phyloP scores from a whole-genome alignment of 1,140 invertebrate genomes.

The Semibalanus balanoides region DNA sequence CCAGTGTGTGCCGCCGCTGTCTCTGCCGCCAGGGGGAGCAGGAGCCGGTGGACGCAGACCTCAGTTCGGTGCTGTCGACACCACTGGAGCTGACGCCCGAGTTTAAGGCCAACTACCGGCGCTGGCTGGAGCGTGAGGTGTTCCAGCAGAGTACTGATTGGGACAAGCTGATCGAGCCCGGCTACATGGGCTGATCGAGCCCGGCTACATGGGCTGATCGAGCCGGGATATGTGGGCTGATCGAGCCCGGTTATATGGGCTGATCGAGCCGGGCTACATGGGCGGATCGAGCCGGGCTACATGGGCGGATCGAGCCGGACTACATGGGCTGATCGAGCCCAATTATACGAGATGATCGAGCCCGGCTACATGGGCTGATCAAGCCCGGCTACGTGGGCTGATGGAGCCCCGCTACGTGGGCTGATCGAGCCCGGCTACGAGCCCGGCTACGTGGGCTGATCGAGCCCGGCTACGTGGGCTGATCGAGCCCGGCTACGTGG shows the following conservation, averaged over 20 bases:
- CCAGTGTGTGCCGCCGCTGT: no score
- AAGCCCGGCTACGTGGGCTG: no score
- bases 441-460: no score
- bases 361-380: no score
- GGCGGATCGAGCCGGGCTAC: no score
- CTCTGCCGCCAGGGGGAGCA: conserved; percentile 42
- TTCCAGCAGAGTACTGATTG: conserved; percentile 58
- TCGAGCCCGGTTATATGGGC: neutral
- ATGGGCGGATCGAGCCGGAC: no score
- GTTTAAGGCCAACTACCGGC: conserved; percentile 90
- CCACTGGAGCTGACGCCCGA: conserved; percentile 74
- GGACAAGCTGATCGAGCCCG: conserved; percentile 37
- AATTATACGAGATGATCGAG: no score
- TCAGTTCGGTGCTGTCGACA: conserved; percentile 61
- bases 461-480: no score
- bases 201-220: neutral
- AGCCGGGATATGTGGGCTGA: neutral
- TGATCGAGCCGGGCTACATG: no score
- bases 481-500: conserved; percentile 20
- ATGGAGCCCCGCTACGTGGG: no score
- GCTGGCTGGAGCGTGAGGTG: conserved; percentile 94
- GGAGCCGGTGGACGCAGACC: conserved; percentile 68
- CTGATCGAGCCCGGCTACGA: no score
- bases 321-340: no score
- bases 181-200: neutral